Evolutionary conservation across 92 coral and sea anemone species (phyloP), one percentile per base, ranked within the genome.

Genomic region (Micromussa lordhowensis): DNA sequence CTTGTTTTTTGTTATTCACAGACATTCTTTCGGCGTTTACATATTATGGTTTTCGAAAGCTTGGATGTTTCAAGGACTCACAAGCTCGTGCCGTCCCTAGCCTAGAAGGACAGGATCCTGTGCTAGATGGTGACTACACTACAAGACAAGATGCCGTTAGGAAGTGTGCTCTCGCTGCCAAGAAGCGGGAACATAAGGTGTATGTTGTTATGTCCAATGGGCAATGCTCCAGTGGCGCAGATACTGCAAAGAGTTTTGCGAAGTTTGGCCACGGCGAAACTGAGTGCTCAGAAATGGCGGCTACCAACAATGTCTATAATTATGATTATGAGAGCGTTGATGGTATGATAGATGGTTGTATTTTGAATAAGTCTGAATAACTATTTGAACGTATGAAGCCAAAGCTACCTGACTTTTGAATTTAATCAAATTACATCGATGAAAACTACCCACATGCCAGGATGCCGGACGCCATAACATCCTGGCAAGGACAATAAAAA

Each of bases 141-240:
- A 13, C 40, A 70, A 32, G 38, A 3, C 11, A 29, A 17, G 75
- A 70, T 70, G 68, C 14, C 26, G 11, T 24, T 15, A 61, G 68
- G 75, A 70, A 70, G 75, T 70, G 75, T 69, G 75, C 75, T 28
- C 38, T 69, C 5, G 75, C 81, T 10, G 87, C 79, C 28, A 16
- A 22, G 44, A 69, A 22, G 63, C 12, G 54, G 1, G 78, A 57
- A 30, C 57, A 12, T 44, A 5, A 21, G 17, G 35, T 83, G 78
- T 83, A 38, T 68, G 87, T 36, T n/a, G 57, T 83, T 24, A 71
- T 58, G 77, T 13, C 66, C 13, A 38, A 73, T 26, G 79, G 87
- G 35, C 55, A 75, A 68, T 83, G 87, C 30, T 57, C 79, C 26
- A 40, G 78, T 38, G 77, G 81, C 36, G 57, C 78, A 0, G n/a